Percentiles rank a stretch among this genome's conserved stretches.
Evolutionary conservation across 2,113 vertebrate genomes (phyloP).

Genomic region (Nibea albiflora): DNA sequence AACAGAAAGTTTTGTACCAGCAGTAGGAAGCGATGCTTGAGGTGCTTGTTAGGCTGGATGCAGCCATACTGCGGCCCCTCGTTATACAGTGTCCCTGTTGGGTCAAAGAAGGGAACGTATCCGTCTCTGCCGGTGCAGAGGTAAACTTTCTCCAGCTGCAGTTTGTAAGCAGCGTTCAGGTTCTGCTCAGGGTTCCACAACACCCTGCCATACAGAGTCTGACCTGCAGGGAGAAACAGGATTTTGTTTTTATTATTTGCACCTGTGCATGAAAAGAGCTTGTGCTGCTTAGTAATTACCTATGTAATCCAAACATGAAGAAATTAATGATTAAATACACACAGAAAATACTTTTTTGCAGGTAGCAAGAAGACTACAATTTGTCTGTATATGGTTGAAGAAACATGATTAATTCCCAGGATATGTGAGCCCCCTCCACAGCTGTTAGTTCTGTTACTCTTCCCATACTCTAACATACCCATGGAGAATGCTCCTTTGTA

Average conservation of each 20-base stretch:
- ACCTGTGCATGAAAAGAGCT: neutral
- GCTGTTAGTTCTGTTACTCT: neutral
- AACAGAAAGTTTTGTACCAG: constrained; percentile 82
- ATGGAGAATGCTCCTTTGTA: constrained; percentile 99
- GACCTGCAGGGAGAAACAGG: constrained; percentile 83
- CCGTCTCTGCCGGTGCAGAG: constrained; percentile 96
- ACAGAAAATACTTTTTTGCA: neutral
- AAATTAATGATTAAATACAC: neutral
- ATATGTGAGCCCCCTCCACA: neutral
- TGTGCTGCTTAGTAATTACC: neutral
- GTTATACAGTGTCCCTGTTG: constrained; percentile 95
- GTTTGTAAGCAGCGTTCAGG: constrained; percentile 93
- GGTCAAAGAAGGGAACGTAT: constrained; percentile 97
- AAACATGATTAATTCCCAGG: neutral
- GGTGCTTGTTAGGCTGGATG: constrained; percentile 95
- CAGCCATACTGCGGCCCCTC: constrained; percentile 98
- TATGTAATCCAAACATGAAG: neutral
- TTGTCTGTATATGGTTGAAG: neutral
- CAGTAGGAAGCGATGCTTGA: constrained; percentile 96
- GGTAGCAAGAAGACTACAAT: neutral
- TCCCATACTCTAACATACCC: constrained; percentile 78
- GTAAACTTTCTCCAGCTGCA: constrained; percentile 97
- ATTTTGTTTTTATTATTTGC: neutral
- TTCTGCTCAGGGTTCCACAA: constrained; percentile 98
- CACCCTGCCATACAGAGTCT: constrained; percentile 93